These are phyloP conservation scores for Calliscelio sp. DNA, from an alignment of 2,888 invertebrate species.

Conservation along the genomic window DNA sequence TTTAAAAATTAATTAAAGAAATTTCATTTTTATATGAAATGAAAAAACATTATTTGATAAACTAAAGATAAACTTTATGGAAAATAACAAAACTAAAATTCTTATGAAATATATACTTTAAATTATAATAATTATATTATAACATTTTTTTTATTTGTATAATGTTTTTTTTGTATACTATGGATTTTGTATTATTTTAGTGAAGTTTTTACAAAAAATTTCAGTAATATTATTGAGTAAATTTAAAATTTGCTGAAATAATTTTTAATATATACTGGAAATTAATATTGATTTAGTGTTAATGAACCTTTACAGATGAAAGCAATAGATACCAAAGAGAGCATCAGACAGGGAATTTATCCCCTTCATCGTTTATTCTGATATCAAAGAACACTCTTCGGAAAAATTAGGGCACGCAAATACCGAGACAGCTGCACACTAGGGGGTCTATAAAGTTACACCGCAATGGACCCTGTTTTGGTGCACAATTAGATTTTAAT, in stretches of 20 bases:
- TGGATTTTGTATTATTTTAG: too few relatives aligned
- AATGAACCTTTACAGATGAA: constrained; percentile 8
- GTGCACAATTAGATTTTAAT: background rate
- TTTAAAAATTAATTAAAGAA: too few relatives aligned
- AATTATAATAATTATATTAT: too few relatives aligned
- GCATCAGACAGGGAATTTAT: constrained; percentile 26
- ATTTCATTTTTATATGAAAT: too few relatives aligned
- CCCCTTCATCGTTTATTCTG: constrained; percentile 49
- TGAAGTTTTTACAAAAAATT: too few relatives aligned
- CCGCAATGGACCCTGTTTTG: background rate
- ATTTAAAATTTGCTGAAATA: background rate
- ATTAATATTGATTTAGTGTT: background rate
- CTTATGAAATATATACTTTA: too few relatives aligned
- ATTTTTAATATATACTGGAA: background rate
- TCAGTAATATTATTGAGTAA: too few relatives aligned
- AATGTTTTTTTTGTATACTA: too few relatives aligned
- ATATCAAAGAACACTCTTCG: constrained; percentile 53
- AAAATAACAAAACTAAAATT: too few relatives aligned
- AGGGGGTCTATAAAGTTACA: constrained; percentile 55
- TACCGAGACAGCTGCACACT: constrained; percentile 68
- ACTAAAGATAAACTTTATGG: too few relatives aligned
- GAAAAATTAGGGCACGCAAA: constrained; percentile 69
- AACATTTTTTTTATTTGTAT: too few relatives aligned
- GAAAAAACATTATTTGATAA: too few relatives aligned
- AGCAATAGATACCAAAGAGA: constrained; percentile 34